These are phyloP conservation scores for Adelges cooleyi DNA, from an alignment of 1,140 invertebrate species.

Conservation along the genomic window DNA sequence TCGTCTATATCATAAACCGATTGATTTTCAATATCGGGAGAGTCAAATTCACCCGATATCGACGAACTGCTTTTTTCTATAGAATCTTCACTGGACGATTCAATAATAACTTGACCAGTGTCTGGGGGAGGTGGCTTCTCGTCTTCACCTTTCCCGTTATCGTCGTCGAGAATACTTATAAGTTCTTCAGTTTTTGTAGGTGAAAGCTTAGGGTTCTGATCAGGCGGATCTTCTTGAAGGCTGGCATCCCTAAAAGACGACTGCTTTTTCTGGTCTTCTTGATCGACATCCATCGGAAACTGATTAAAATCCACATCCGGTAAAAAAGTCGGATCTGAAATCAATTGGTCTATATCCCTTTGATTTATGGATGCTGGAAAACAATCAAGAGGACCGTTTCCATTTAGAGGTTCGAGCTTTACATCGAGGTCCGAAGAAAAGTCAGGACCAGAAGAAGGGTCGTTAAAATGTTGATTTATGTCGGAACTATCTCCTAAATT, in stretches of 20 bases:
- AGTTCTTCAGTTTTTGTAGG: constrained; percentile 23
- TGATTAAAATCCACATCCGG: constrained; percentile 27
- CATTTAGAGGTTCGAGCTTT: constrained; percentile 18
- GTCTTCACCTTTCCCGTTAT: neutral
- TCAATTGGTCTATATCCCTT: constrained; percentile 15
- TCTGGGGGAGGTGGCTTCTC: constrained; percentile 6
- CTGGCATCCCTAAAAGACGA: constrained; percentile 28
- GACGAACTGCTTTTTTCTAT: constrained; percentile 19
- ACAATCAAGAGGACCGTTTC: constrained; percentile 21
- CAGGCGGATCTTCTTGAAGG: constrained; percentile 25
- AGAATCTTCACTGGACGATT: constrained; percentile 14
- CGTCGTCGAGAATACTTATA: constrained; percentile 13
- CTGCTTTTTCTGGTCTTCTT: constrained; percentile 25
- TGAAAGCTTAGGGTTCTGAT: neutral
- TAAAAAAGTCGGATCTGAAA: constrained; percentile 18
- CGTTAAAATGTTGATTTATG: constrained; percentile 17
- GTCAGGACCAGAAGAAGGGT: constrained; percentile 13
- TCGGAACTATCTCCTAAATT: constrained; percentile 20
- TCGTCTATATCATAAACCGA: constrained; percentile 20
- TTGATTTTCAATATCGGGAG: neutral
- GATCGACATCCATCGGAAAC: constrained; percentile 23
- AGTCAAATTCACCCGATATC: constrained; percentile 13
- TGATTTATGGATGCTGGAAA: constrained; percentile 22
- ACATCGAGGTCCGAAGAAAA: constrained; percentile 23
- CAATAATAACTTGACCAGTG: constrained; percentile 4